Conservation (phyloP, 2,113 vertebrate genomes). For the Columba janthina region DNA sequence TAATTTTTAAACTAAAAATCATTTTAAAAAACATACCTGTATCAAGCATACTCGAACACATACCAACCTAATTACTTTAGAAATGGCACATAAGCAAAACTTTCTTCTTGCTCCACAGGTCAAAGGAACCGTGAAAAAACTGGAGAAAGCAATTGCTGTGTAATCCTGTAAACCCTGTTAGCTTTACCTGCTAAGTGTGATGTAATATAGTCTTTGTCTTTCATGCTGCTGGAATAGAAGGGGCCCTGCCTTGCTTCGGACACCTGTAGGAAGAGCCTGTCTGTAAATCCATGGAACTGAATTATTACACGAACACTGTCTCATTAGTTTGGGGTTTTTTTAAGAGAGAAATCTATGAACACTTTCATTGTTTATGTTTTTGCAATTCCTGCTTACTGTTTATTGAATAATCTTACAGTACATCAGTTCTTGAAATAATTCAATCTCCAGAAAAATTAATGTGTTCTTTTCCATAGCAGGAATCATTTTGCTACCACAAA, state of each 20-base stretch:
- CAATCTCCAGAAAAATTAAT: slow-evolving; percentile 57
- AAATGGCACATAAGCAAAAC: neutral
- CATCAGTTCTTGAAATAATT: slow-evolving; percentile 68
- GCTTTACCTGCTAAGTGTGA: slow-evolving; percentile 72
- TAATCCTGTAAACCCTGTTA: slow-evolving; percentile 90
- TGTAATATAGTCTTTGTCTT: slow-evolving; percentile 82
- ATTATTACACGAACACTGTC: slow-evolving; percentile 69
- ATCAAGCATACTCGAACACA: neutral
- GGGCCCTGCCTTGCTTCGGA: slow-evolving; percentile 73
- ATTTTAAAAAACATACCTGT: neutral
- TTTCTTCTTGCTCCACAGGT: slow-evolving; percentile 78
- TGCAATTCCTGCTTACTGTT: slow-evolving; percentile 64
- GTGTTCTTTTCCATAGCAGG: slow-evolving; percentile 65
- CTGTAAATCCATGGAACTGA: slow-evolving; percentile 73
- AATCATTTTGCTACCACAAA: slow-evolving; percentile 69
- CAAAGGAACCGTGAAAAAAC: slow-evolving; percentile 99
- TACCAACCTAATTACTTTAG: neutral
- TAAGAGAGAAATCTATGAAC: slow-evolving; percentile 69
- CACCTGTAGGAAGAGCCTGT: slow-evolving; percentile 75
- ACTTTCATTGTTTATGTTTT: slow-evolving; percentile 50
- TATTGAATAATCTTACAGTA: slow-evolving; percentile 69
- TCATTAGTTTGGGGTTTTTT: neutral
- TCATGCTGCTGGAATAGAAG: slow-evolving; percentile 81
- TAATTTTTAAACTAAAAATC: neutral
- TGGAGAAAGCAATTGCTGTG: slow-evolving; percentile 98